Conservation (phyloP, 2,888 invertebrate species). For the Cephalotes varians region DNA sequence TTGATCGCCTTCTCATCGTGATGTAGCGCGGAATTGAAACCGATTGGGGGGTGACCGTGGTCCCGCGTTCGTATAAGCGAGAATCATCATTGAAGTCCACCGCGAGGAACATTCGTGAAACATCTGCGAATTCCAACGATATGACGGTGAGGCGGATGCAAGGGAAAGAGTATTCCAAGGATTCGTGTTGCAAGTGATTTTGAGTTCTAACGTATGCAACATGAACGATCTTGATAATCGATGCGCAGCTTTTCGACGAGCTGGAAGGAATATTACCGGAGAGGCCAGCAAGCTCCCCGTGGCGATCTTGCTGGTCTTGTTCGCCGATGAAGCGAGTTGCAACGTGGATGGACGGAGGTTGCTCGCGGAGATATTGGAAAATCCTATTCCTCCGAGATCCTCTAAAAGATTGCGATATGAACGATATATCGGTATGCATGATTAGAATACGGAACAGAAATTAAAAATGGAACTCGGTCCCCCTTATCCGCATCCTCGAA, state of each 20-base stretch:
- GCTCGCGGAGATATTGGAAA: background rate
- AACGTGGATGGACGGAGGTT: background rate
- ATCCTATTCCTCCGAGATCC: background rate
- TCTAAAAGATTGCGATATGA: background rate
- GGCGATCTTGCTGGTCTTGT: constrained; percentile 1
- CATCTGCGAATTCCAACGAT: constrained; percentile 11
- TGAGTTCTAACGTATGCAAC: constrained; percentile 4
- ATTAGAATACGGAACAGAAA: constrained; percentile 21
- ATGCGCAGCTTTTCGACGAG: constrained; percentile 19
- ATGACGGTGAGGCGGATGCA: background rate
- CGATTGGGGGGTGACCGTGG: background rate
- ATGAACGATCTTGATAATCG: constrained; percentile 35
- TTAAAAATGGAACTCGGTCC: background rate
- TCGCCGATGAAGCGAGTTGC: background rate
- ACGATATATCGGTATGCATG: background rate
- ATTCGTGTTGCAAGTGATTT: constrained; percentile 16
- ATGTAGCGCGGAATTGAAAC: background rate
- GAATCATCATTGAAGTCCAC: background rate
- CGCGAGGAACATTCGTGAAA: background rate
- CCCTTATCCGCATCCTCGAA: background rate
- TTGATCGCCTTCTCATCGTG: background rate
- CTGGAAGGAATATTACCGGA: background rate
- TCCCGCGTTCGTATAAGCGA: background rate
- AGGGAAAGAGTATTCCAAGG: constrained; percentile 4
- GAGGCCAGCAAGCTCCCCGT: background rate